Evolutionary conservation across 2,113 vertebrate genomes (phyloP).

Genomic region (Gymnarchus niloticus): DNA sequence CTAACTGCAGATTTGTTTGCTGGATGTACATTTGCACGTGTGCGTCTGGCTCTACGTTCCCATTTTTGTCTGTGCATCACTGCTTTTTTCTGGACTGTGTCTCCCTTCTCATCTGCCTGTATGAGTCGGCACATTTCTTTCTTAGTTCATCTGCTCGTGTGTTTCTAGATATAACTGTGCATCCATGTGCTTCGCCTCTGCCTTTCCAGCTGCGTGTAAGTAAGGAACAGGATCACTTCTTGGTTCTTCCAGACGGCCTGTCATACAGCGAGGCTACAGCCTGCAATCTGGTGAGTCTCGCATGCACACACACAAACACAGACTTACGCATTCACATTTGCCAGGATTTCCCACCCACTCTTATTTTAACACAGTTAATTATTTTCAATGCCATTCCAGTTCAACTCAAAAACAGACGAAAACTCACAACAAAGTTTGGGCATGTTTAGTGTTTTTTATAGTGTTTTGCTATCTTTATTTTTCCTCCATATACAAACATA

Average conservation of each 20-base stretch:
- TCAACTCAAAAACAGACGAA: not conserved
- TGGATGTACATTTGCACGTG: not conserved
- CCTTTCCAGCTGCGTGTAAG: conserved; percentile 77
- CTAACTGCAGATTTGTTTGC: not conserved
- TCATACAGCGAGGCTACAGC: conserved; percentile 90
- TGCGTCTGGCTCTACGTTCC: not conserved
- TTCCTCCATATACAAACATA: not conserved
- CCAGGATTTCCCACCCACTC: not conserved
- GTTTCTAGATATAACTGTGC: not conserved
- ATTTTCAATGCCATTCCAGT: not conserved
- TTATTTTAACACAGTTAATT: not conserved
- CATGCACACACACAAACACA: not conserved
- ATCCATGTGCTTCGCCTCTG: not conserved
- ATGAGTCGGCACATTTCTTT: not conserved
- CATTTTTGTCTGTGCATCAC: not conserved
- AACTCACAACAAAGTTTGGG: not conserved
- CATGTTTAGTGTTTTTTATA: not conserved
- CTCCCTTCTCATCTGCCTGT: not conserved
- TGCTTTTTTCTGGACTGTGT: not conserved
- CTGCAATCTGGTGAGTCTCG: conserved; percentile 78
- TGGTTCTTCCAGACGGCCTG: conserved; percentile 85
- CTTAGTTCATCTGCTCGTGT: no score
- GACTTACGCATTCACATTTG: not conserved
- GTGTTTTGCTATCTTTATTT: not conserved
- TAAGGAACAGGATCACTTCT: conserved; percentile 90